Base-by-base conservation (phyloP, 2,888 invertebrate species). In the Epicampocera succincta region DNA sequence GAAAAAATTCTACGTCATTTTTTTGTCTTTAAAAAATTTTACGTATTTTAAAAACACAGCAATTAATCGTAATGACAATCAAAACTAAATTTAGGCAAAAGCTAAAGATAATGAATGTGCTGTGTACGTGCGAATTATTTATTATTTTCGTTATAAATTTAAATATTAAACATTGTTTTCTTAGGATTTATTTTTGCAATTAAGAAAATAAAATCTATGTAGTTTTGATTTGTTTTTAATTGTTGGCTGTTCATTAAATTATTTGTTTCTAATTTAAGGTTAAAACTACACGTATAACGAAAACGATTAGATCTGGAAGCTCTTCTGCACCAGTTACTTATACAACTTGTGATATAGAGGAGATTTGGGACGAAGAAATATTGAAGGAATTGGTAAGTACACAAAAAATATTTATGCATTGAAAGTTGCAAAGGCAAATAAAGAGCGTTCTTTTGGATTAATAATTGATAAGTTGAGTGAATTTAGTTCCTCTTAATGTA, bases 331-430 rank as follows among this genome's bases (percentile, higher is more conserved):
- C 88, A 92, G 90, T 91, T 92, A 90, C 91, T 89, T 87, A 92
- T 88, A 92, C 92, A 91, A 92, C 92, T 89, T 91, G 92, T 90
- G 94, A 94, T 90, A 92, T 95, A 86, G 94, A 95, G 89, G 94
- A 94, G 90, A 94, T 95, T 92, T 95, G 94, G 94, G 95, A 95
- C 94, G 95, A 95, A 90, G 92, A 93, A 87, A 92, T 93, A 81
- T 93, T 95, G 80, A 93, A 93, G 89, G 92, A 94, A 91, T 93
- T 95, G 91, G 95, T 95, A 90, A 93, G 93, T 92, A 29, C 17
- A 9, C 1, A 9, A 9, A 9, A 25, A 2, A 25, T 25, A 25
- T 25, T 25, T 25, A n/a, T n/a, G n/a, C n/a, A n/a, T n/a, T n/a
- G n/a, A n/a, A n/a, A n/a, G n/a, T n/a, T n/a, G n/a, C n/a, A n/a